Conservation (phyloP, 2,888 invertebrate species). For the Dryadula phaetusa region DNA sequence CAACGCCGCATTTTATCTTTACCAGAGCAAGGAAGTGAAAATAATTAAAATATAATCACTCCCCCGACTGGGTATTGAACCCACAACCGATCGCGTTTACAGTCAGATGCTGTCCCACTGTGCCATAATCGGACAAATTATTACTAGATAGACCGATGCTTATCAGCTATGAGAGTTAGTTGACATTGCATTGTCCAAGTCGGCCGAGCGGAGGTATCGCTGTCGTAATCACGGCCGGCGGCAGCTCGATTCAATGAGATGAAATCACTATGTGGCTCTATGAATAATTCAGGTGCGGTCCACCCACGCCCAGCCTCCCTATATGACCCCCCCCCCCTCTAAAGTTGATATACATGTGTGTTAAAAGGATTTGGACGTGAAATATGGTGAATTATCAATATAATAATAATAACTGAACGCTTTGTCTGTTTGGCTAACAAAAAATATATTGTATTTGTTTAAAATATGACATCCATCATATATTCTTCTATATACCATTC, state of each 20-base stretch:
- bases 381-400: conserved; percentile 11
- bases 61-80: too few species aligned
- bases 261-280: conserved; percentile 82
- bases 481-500: too few species aligned
- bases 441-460: too few species aligned
- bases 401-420: not conserved
- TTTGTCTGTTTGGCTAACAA: too few species aligned
- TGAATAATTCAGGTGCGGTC: conserved; percentile 82
- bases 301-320: conserved; percentile 51
- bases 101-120: too few species aligned
- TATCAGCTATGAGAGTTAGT: conserved; percentile 52
- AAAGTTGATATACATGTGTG: conserved; percentile 56
- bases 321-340: conserved; percentile 44
- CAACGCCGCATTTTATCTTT: too few species aligned
- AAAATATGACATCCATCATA: too few species aligned
- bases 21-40: too few species aligned
- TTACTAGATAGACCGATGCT: conserved; percentile 31
- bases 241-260: conserved; percentile 81
- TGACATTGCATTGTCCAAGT: conserved; percentile 68
- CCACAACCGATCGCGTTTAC: too few species aligned
- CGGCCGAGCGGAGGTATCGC: conserved; percentile 63
- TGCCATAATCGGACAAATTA: not conserved
- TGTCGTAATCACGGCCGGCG: conserved; percentile 80
- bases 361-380: conserved; percentile 26
- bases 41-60: too few species aligned